Base-by-base conservation (phyloP, 2,113 vertebrate species). In the Colinus virginianus region DNA sequence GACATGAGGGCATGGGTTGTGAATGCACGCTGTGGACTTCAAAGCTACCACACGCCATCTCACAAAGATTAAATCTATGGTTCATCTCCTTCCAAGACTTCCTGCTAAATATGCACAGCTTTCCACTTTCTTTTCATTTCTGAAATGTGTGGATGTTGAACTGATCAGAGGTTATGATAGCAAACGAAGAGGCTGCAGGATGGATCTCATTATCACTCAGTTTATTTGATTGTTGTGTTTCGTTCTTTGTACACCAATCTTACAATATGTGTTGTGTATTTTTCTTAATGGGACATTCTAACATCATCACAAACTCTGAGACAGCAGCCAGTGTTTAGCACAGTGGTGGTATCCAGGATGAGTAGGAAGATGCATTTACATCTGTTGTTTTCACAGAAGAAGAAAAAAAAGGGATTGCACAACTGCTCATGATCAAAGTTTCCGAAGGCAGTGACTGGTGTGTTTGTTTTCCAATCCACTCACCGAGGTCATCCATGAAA, bases 171-270 rank as follows among this genome's bases (percentile, higher is more conserved):
- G 38, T 42, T 77, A 48, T 21, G 84, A 75, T 3, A 78, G 48
- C 20, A 91, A 93, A 84, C 64, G 45, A 80, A 71, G 90, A 84
- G 62, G 48, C 69, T 78, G 64, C 45, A 72, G n/a, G 30, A 80
- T 75, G 86, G 91, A 91, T 75, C 75, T 83, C 85, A 64, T 88
- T 92, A 91, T 67, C 45, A 75, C 66, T 53, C 32, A 78, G 62
- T 74, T 59, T 32, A 20, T 89, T 86, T 92, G 79, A 61, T 62
- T 87, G 71, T 32, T 67, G 59, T 2, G 1, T 78, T 42, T 68
- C 34, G 42, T 83, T 92, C 43, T 89, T 91, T 69, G 64, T 67
- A 18, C 51, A 70, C 71, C 71, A 90, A 92, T 80, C 22, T 67
- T 94, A 66, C 12, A 8, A 42, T n/a, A 34, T 45, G 30, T 21